Evolutionary conservation across 2,888 invertebrate genomes (phyloP), one percentile per base, ranked within the genome.

Genomic region (Deilephila porcellus): DNA sequence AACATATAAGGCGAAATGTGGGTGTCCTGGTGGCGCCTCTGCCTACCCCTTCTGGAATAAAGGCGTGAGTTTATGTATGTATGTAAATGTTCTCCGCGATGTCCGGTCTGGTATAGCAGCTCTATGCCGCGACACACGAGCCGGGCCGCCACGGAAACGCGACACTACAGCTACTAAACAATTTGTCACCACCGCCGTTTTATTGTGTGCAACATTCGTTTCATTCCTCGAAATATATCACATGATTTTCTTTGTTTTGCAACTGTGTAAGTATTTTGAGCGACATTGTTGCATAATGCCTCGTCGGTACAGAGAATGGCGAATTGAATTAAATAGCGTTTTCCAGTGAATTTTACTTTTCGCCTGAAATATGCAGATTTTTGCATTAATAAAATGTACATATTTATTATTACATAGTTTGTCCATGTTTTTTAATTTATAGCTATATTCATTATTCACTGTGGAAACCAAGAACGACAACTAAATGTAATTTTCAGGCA

Each of bases 131-230:
- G 20, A n/a, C 37, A 19, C 4, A 34, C n/a, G 56, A 56, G 56
- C 56, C 56, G 0, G 8, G 37, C 19, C n/a, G n/a, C 34, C 45
- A 25, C 67, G 25, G 67, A 52, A 67, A 67, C 52, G 67, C 45
- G 67, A 67, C 45, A 67, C 67, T 45, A 20, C 73, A 34, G 5
- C 70, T 37, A 25, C 45, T 4, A 19, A 20, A 60, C 52, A 71
- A 67, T 67, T 67, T 67, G 67, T 67, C 67, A 52, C 67, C 25
- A 64, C 56, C 45, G 60, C 19, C 62, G 29, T 59, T 71, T 59
- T 71, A 71, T 67, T 67, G 25, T 67, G 67, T 67, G 25, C 67
- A 67, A 6, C 62, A 45, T 67, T 20, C 45, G 25, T 67, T 67
- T 52, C 45, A 17, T 67, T 20, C 45, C 11, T 45, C 45, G 17